phyloP scores from a whole-genome alignment of 1,140 invertebrate species.

The Drosophila oshimai region DNA sequence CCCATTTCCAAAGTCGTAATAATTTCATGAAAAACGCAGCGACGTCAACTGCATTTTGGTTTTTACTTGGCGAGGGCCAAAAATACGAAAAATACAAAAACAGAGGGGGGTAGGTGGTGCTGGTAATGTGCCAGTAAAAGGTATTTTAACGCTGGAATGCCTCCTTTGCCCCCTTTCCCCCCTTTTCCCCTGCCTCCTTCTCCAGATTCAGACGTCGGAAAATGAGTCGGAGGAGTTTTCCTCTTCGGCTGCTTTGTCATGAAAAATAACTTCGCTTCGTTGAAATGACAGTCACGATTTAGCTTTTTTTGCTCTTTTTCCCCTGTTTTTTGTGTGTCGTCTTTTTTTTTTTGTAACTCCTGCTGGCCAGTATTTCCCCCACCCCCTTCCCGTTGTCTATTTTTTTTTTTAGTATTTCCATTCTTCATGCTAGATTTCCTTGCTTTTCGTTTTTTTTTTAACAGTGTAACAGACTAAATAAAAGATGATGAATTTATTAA shows the following conservation, averaged over 20 bases:
- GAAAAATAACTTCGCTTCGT: slow-evolving; percentile 80
- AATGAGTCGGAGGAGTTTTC: slow-evolving; percentile 43
- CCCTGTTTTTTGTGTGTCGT: slow-evolving; percentile 20
- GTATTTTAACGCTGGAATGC: slow-evolving; percentile 76
- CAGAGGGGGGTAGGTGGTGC: background rate
- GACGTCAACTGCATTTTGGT: slow-evolving; percentile 47
- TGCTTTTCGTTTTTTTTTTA: slow-evolving; percentile 7
- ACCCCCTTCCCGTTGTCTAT: background rate
- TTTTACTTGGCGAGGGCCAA: background rate
- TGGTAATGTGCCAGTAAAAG: slow-evolving; percentile 79
- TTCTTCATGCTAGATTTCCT: slow-evolving; percentile 32
- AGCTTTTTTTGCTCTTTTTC: slow-evolving; percentile 17
- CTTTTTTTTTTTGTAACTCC: slow-evolving; percentile 32
- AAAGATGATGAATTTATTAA: slow-evolving; percentile 80
- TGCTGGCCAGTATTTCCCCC: slow-evolving; percentile 1
- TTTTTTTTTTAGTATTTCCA: slow-evolving; percentile 29
- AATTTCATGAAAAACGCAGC: slow-evolving; percentile 79
- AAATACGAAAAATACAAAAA: too few relatives aligned
- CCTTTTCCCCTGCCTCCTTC: background rate
- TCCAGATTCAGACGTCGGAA: background rate
- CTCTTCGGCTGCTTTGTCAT: slow-evolving; percentile 71
- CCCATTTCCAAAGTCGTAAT: slow-evolving; percentile 76
- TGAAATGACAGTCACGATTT: slow-evolving; percentile 81
- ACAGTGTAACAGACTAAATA: slow-evolving; percentile 66
- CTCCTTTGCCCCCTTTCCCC: background rate